Evolutionary conservation across 2,888 invertebrate genomes (phyloP), one percentile per base, ranked within the genome.

Genomic region (Lycaena phlaeas): DNA sequence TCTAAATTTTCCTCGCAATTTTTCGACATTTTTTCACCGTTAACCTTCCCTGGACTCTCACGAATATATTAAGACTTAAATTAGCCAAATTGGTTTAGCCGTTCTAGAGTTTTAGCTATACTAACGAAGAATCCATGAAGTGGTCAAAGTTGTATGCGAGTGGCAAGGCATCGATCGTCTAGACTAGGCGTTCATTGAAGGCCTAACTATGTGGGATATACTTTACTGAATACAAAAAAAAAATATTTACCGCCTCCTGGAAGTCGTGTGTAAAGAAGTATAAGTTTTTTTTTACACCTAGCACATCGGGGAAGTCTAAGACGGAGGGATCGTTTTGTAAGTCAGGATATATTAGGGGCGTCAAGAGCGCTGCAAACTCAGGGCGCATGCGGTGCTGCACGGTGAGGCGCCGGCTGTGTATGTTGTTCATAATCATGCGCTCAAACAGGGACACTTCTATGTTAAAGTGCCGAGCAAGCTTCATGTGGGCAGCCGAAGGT

Each of bases 371-470:
- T 50, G 76, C 59, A 56, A 77, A 51, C 48, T 77, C 74, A 1
- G 92, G 90, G 10, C 92, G 85, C 94, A 94, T 94, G 44, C 95
- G 86, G 66, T 93, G 93, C 63, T 96, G 95, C 4, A 88, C 86
- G 45, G 81, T 68, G 9, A 94, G 70, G 4, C 81, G 75, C n/a
- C 86, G 77, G 51, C 86, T 89, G 41, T 88, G 86, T 11, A 91
- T 71, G 1, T 87, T 85, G 59, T 92, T 91, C 15, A 75, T 84
- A 12, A 95, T 86, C 87, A 95, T 88, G 27, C 94, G 86, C 67
- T 95, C 95, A 69, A 95, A 95, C 38, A 95, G 74, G 0, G 94
- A 94, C 18, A 94, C 82, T 47, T 93, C 91, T 41, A 94, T 75
- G 40, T 90, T 84, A 64, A 84, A 92, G 37, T 87, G 66, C 47